Evolutionary conservation across 2,888 invertebrate species (phyloP), one percentile per base, ranked within the genome.

Genomic region (Drosophila cognata): DNA sequence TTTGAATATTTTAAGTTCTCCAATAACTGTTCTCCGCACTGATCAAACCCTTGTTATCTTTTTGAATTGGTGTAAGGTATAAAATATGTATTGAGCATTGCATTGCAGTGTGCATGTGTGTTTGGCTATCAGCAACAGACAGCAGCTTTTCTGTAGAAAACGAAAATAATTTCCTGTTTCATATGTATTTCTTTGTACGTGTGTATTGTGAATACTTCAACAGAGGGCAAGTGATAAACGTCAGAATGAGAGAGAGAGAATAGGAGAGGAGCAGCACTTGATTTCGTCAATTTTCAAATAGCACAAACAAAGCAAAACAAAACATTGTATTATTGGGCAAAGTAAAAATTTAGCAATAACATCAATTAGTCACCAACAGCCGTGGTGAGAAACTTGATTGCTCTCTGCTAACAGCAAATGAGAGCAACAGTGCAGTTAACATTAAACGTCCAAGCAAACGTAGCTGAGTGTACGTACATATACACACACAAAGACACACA

Each of bases 141-240:
- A 48, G 58, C 56, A 79, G 58, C 65, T 60, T 81, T 79, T 77
- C 70, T 57, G 60, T 79, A 79, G 75, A 75, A 82, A 85, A 63
- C 71, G 52, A 83, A 83, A 82, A 79, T 76, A 71, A 76, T 88
- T 82, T 88, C 82, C 86, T 83, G 89, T 73, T 88, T 85, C 33
- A 35, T 38, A 28, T 10, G 8, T 7, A 36, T 28, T 18, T 56
- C 28, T 56, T 38, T 55, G 36, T 55, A 18, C 11, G 21, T 25
- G 18, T 31, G 7, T 21, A 53, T 52, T 56, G n/a, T 28, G n/a
- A 46, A 21, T 28, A n/a, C 28, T 33, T 50, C 46, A 61, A 52
- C 35, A 58, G 59, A 52, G 58, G 21, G 76, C 28, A 59, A 48
- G 11, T 28, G 2, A 28, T 28, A 43, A 43, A 41, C 33, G 35